Evolutionary conservation across 2,888 invertebrate species (phyloP).

Genomic region (Anthoptus insignis): DNA sequence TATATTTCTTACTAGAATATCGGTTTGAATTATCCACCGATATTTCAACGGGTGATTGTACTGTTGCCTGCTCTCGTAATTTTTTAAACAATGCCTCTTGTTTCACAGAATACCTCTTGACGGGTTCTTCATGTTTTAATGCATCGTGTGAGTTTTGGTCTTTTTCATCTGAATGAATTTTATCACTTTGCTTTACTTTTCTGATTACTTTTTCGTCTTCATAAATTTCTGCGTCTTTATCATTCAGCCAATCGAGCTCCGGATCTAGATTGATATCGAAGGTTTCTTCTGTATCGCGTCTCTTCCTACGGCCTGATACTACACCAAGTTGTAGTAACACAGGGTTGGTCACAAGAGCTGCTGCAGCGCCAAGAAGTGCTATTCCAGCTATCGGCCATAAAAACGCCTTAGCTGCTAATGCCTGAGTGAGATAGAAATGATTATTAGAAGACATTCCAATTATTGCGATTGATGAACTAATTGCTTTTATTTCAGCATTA

Average conservation of each 20-base stretch:
- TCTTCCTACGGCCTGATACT: conserved; percentile 87
- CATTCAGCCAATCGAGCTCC: conserved; percentile 18
- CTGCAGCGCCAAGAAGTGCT: conserved; percentile 93
- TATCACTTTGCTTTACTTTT: background rate
- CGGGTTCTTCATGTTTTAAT: conserved; percentile 11
- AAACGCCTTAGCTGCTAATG: conserved; percentile 88
- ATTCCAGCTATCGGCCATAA: conserved; percentile 92
- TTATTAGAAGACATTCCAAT: background rate
- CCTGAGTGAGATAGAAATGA: conserved; percentile 68
- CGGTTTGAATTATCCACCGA: conserved; percentile 38
- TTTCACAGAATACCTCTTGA: conserved; percentile 35
- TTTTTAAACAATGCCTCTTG: conserved; percentile 38
- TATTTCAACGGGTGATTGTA: conserved; percentile 44
- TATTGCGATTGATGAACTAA: background rate
- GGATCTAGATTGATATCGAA: conserved; percentile 46
- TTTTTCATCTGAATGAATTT: background rate
- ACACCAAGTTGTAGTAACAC: conserved; percentile 93
- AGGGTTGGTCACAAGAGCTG: conserved; percentile 92
- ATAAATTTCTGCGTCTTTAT: conserved; percentile 20
- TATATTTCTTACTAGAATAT: conserved; percentile 42
- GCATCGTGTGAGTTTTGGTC: no score
- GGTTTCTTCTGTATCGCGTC: conserved; percentile 76
- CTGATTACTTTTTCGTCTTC: background rate
- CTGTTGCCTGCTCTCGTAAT: conserved; percentile 41
- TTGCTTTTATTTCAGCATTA: no score